Evolutionary conservation across 2,113 vertebrate species (phyloP), one percentile per base, ranked within the genome.

Genomic region (Chionomys nivalis): DNA sequence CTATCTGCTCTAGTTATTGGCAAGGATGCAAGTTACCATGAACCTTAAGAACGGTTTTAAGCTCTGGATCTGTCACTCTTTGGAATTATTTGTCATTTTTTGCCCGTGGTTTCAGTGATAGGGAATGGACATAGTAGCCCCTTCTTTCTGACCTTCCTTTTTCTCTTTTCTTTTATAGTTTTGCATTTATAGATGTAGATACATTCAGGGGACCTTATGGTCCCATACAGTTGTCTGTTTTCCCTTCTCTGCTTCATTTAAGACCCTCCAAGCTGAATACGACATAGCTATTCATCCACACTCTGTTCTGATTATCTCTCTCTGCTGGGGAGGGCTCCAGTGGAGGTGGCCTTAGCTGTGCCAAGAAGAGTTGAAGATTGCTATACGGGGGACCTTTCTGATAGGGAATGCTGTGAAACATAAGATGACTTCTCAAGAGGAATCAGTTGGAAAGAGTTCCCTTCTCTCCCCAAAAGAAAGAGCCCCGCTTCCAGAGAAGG

Each of bases 1-100:
- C 94, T 97, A 68, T 97, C 96, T 91, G 92, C 63, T 97, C 95
- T 97, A 97, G 97, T 97, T 97, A 97, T 95, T 65, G 65, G 92
- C 81, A 70, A 90, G 94, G 95, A 94, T 77, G 87, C 81, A 65
- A 93, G 87, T 58, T 89, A 93, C 95, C 79, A 68, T 0, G 23
- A 97, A 75, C 55, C 55, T 58, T 58, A 92, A 96, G 72, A 83
- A 93, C 90, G 91, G 93, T 77, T 81, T 92, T 96, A 91, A 93
- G 92, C 36, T 44, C 49, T 39, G 87, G 93, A 76, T 79, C 72
- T 92, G 90, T 87, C 66, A 79, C 26, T 95, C 95, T 94, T 95
- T 47, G 68, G 90, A 94, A 89, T 91, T 91, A 89, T 96, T 97
- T 94, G 89, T 92, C 92, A 58, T 95, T 82, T 89, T 65, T 97